Evolutionary conservation across 2,888 invertebrate species (phyloP).

Genomic region (Lasioglossum leucozonium): DNA sequence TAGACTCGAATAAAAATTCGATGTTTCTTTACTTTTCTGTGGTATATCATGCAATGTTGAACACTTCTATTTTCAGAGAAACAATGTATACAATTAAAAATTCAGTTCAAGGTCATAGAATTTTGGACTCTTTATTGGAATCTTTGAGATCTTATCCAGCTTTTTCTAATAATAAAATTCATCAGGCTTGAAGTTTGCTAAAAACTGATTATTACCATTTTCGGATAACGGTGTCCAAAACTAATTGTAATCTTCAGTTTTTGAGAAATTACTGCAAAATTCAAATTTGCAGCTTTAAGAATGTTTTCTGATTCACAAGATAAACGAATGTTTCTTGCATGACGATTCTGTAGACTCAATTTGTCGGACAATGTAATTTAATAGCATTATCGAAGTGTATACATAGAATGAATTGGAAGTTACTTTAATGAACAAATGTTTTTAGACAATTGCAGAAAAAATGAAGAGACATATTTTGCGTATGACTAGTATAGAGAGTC

Average conservation of each 20-base stretch:
- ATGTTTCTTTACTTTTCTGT: no score
- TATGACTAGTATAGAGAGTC: slow-evolving; percentile 72
- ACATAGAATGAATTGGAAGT: not conserved
- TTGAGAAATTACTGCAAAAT: not conserved
- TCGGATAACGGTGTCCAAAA: not conserved
- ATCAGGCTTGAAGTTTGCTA: not conserved
- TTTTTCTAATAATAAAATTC: not conserved
- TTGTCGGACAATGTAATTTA: not conserved
- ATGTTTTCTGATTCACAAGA: not conserved
- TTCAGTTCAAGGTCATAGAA: no score
- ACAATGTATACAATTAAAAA: no score
- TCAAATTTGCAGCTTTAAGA: not conserved
- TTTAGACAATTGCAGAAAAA: slow-evolving; percentile 80
- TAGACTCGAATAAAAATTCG: no score
- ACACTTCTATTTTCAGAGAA: no score
- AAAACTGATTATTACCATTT: not conserved
- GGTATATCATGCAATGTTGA: no score
- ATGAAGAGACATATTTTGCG: slow-evolving; percentile 81
- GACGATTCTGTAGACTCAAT: not conserved
- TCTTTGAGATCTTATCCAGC: no score
- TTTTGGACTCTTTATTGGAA: no score
- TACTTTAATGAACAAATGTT: slow-evolving; percentile 15
- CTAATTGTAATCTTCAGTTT: not conserved
- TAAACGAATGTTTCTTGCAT: no score
- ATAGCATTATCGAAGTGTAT: not conserved